A percentile compares a stretch with the other conserved stretches of the same genome.
These are phyloP conservation scores for Stichodactyla mertensii DNA, from an alignment of 64 coral and sea anemone genomes.

Conservation along the genomic window DNA sequence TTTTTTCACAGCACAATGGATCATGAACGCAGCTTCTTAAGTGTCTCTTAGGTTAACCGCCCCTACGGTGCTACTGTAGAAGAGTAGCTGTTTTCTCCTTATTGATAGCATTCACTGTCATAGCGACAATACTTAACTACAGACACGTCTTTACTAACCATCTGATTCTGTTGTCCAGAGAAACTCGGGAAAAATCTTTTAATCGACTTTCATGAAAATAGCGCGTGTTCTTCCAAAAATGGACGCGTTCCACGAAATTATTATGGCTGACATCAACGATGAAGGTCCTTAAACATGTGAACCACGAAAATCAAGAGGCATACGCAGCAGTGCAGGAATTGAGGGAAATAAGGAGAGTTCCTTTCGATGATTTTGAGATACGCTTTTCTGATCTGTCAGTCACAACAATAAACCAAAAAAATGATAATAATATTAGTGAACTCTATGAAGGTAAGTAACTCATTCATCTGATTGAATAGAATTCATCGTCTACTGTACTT, in stretches of 20 bases:
- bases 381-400: neutral
- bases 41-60: too few relatives aligned
- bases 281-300: neutral
- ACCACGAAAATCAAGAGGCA: neutral
- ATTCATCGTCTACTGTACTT: too few relatives aligned
- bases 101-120: too few relatives aligned
- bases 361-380: slow-evolving; percentile 6
- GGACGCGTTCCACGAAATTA: slow-evolving; percentile 22
- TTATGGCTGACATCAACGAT: slow-evolving; percentile 1
- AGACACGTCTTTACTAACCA: neutral
- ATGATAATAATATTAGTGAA: too few relatives aligned
- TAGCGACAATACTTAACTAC: too few relatives aligned
- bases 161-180: neutral
- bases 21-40: too few relatives aligned
- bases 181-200: neutral
- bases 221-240: slow-evolving; percentile 6
- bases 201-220: neutral
- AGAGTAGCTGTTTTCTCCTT: neutral
- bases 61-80: neutral
- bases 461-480: too few relatives aligned
- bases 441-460: too few relatives aligned
- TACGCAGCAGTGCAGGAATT: too few relatives aligned
- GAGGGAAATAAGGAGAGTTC: neutral
- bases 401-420: too few relatives aligned
- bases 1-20: too few relatives aligned